Base-by-base conservation (phyloP, 37 sponge, comb jelly and placozoan species). In the Spongilla lacustris region DNA sequence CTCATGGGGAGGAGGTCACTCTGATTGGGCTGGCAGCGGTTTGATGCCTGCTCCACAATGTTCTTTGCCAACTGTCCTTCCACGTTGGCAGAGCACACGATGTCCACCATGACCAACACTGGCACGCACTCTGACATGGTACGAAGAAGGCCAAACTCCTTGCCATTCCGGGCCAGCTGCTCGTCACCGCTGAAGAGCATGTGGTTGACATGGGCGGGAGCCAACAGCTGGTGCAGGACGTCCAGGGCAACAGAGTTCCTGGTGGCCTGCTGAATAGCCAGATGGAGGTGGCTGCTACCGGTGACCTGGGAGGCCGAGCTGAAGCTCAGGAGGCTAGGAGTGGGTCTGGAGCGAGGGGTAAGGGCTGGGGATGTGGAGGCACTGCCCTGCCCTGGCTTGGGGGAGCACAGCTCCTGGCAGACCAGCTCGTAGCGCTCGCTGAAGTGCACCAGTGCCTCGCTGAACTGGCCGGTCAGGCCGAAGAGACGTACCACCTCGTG, bases 401-500 rank as follows among this genome's bases (percentile, higher is more conserved):
- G 67, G 33, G 71, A 31, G 36, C 67, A 71, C 67, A 95, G 76
- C 70, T 93, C 88, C 28, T 77, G 50, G 22, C 84, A 71, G 17
- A 95, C 83, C 0, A 28, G 26, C 22, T 91, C 88, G 48, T 82
- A 89, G 50, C 82, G 80, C 73, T 95, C 94, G 23, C 90, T 82
- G 72, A 95, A 97, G 30, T 81, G 77, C 19, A 95, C 90, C n/a
- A 94, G 46, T 17, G 83, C 68, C 30, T 88, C 86, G 10, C 92
- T 88, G 79, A 88, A 73, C 25, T 91, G 74, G 19, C 87, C 94
- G 80, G 89, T 93, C 82, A 97, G 78, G 11, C 75, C 70, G 66
- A 97, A 92, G 78, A 91, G 93, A 38, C 84, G 81, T 2, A 97
- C 34, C n/a, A 97, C 96, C 74, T 97, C 96, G 36, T 81, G 30